Conservation (phyloP, 2,888 invertebrate genomes). For the Argyra leucocephala region DNA sequence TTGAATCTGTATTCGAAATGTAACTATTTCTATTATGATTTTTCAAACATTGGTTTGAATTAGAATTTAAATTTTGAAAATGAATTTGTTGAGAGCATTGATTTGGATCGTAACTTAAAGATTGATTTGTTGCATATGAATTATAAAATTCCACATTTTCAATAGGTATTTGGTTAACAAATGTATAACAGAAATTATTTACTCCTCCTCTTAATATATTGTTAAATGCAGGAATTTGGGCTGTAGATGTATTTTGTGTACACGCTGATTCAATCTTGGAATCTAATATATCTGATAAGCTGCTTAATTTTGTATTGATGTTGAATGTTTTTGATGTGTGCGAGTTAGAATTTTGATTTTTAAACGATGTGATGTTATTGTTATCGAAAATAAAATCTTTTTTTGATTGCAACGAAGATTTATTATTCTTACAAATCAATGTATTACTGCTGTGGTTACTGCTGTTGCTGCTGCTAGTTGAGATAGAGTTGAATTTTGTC, state of each 20-base stretch:
- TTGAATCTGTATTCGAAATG: neutral
- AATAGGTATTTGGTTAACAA: no score
- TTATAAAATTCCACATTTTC: neutral
- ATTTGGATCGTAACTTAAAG: neutral
- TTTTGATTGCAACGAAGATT: no score
- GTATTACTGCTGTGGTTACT: no score
- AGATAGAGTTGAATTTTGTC: no score
- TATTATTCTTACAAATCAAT: no score
- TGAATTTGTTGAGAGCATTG: neutral
- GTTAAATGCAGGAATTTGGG: no score
- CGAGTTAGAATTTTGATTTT: neutral
- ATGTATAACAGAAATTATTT: no score
- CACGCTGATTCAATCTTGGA: no score
- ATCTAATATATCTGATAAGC: no score
- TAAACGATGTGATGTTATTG: neutral
- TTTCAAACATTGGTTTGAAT: neutral
- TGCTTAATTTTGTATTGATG: neutral
- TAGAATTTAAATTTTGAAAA: neutral
- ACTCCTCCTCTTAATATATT: no score
- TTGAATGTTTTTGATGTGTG: neutral
- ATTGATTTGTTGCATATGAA: neutral
- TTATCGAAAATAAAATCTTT: neutral
- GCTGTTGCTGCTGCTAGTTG: no score
- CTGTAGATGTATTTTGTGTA: no score
- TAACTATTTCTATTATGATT: neutral